These are phyloP conservation scores for Thamnophis elegans DNA, from an alignment of 2,797 vertebrate genomes.

Conservation along the genomic window DNA sequence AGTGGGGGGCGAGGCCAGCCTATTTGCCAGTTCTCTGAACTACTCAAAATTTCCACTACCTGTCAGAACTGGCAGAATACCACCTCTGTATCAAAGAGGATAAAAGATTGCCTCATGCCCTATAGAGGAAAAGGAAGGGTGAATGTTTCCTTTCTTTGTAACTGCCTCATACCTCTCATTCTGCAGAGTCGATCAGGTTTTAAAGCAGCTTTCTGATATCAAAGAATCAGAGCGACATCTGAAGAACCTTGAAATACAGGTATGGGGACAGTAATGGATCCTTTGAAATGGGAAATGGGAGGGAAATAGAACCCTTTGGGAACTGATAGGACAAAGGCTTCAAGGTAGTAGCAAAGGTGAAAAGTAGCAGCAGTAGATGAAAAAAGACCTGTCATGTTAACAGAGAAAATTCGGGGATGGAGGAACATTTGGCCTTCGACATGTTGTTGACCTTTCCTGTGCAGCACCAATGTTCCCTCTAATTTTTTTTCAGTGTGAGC, in stretches of 20 bases:
- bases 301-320: neutral
- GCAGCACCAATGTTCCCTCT: too few species aligned
- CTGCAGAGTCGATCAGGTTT: conserved; percentile 78
- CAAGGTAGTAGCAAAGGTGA: neutral
- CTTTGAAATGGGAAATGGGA: neutral
- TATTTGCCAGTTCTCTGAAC: too few species aligned
- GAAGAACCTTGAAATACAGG: conserved; percentile 78
- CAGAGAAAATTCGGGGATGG: neutral
- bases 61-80: too few species aligned
- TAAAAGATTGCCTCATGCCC: neutral
- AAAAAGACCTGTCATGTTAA: neutral
- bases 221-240: conserved; percentile 78
- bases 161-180: neutral
- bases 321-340: too few species aligned
- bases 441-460: neutral
- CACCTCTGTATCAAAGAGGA: too few species aligned
- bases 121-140: too few species aligned
- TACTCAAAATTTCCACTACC: too few species aligned
- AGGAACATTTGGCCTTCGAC: neutral
- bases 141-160: neutral
- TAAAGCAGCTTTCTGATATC: conserved; percentile 81
- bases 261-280: conserved; percentile 29
- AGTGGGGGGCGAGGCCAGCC: too few species aligned
- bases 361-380: neutral
- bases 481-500: too few species aligned